These are phyloP conservation scores for Athalia rosae DNA, from an alignment of 2,888 invertebrate genomes.

Conservation along the genomic window DNA sequence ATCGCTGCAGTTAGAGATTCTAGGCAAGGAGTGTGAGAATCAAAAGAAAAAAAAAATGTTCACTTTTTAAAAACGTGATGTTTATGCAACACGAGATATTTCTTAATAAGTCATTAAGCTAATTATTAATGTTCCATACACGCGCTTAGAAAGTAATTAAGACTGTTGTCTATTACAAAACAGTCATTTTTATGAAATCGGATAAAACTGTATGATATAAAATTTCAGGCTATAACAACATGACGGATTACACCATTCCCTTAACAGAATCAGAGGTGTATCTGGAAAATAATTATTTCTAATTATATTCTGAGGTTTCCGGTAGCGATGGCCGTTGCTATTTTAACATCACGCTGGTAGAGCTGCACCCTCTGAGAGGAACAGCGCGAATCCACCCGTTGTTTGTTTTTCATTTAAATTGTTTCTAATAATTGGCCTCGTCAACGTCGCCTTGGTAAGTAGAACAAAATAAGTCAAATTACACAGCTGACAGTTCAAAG, in stretches of 20 bases:
- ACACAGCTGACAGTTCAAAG: constrained; percentile 24
- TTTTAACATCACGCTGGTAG: constrained; percentile 31
- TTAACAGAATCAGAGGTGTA: constrained; percentile 13
- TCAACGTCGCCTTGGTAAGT: constrained; percentile 5
- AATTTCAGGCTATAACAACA: constrained; percentile 5
- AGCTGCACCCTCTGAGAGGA: constrained; percentile 23
- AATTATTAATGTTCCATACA: too few relatives aligned
- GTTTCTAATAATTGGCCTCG: constrained; percentile 29
- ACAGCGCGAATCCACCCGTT: constrained; percentile 11
- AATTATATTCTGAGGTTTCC: constrained; percentile 38
- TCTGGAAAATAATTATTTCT: constrained; percentile 30
- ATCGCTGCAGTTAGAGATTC: too few relatives aligned
- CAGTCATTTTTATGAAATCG: background rate
- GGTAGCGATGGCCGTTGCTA: constrained; percentile 30
- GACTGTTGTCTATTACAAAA: background rate
- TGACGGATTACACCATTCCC: background rate
- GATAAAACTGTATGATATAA: background rate
- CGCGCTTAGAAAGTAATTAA: too few relatives aligned
- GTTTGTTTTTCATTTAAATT: constrained; percentile 18
- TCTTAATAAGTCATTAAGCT: too few relatives aligned
- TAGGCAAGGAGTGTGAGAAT: too few relatives aligned
- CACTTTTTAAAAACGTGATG: too few relatives aligned
- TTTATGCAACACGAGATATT: too few relatives aligned
- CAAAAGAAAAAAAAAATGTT: too few relatives aligned
- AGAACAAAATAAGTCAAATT: constrained; percentile 18